phyloP scores from a whole-genome alignment of 2,113 vertebrate species.

The Sebastes schlegelii region DNA sequence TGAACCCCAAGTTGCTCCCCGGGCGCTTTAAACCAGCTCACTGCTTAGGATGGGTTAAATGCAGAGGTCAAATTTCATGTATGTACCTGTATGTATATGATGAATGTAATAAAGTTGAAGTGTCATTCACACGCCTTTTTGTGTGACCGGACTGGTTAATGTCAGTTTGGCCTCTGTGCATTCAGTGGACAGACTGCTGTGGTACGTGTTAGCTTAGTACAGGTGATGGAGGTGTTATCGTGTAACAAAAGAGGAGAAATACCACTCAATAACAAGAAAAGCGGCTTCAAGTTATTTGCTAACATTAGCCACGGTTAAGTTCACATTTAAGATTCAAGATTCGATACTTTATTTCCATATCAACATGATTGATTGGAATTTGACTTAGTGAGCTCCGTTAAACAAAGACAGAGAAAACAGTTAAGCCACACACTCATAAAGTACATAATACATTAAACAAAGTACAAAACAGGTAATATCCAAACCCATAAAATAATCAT shows the following conservation, averaged over 20 bases:
- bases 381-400: neutral
- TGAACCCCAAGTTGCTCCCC: too few relatives aligned
- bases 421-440: neutral
- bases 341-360: neutral
- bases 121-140: too few relatives aligned
- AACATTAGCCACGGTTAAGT: neutral
- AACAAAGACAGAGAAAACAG: neutral
- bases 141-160: too few relatives aligned
- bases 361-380: neutral
- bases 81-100: too few relatives aligned
- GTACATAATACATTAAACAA: neutral
- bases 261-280: fast-evolving
- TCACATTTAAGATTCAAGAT: neutral
- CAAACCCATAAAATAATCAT: neutral
- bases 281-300: neutral
- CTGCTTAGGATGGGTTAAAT: too few relatives aligned
- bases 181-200: neutral
- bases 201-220: neutral
- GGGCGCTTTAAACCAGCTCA: too few relatives aligned
- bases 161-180: neutral
- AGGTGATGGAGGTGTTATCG: neutral
- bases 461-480: neutral
- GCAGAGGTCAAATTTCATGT: too few relatives aligned
- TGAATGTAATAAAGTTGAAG: too few relatives aligned
- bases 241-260: neutral